phyloP scores from a whole-genome alignment of 2,797 vertebrate genomes.

The Babyrousa celebensis region DNA sequence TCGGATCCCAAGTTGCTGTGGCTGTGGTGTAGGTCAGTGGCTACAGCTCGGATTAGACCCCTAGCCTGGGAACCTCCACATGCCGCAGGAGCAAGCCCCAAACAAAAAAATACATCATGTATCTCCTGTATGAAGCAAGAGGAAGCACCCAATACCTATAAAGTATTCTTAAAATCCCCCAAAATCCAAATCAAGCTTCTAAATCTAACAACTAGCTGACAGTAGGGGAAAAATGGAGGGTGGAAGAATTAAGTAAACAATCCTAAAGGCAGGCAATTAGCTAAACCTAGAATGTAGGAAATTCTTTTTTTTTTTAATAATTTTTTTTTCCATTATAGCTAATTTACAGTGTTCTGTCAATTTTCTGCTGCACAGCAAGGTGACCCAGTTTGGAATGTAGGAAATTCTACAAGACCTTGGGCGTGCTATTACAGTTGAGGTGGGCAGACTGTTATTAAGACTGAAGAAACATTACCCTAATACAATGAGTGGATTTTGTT shows the following conservation, averaged over 20 bases:
- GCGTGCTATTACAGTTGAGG: background rate
- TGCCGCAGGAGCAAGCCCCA: too few species aligned
- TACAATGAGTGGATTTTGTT: background rate
- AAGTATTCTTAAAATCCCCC: background rate
- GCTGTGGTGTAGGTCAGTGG: too few species aligned
- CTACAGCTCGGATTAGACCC: too few species aligned
- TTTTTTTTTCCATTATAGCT: too few species aligned
- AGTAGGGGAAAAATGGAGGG: background rate
- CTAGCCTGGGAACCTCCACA: too few species aligned
- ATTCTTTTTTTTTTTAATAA: background rate
- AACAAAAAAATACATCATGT: background rate
- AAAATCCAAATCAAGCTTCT: constrained; percentile 7
- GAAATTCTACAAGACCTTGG: background rate
- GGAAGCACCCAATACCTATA: background rate
- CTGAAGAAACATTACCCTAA: constrained; percentile 5
- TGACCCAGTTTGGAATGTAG: background rate
- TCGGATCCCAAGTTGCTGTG: too few species aligned
- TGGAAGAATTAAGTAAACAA: background rate
- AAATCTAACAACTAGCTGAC: background rate
- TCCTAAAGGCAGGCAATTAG: background rate
- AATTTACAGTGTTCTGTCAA: too few species aligned
- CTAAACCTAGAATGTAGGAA: constrained; percentile 1
- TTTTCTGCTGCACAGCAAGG: too few species aligned
- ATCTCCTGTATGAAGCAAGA: background rate
- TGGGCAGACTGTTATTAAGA: background rate